Evolutionary conservation across 2,888 invertebrate genomes (phyloP).

Genomic region (Ariolimax columbianus): DNA sequence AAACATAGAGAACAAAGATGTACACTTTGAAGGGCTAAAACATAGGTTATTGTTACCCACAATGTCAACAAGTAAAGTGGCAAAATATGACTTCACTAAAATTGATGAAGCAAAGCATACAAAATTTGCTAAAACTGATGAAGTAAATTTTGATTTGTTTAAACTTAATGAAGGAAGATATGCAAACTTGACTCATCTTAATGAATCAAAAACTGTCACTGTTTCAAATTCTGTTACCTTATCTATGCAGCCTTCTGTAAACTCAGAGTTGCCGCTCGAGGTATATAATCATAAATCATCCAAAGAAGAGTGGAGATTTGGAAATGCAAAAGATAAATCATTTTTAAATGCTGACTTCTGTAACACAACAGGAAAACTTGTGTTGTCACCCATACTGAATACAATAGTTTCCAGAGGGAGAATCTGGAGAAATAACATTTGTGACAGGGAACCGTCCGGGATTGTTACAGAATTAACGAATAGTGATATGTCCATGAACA

Average conservation of each 20-base stretch:
- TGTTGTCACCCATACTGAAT: neutral
- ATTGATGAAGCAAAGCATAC: neutral
- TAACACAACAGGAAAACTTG: neutral
- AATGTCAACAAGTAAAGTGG: neutral
- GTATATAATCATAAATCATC: neutral
- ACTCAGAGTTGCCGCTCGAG: neutral
- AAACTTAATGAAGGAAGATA: no score
- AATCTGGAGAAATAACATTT: neutral
- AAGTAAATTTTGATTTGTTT: neutral
- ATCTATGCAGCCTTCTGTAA: neutral
- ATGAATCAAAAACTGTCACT: neutral
- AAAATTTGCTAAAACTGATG: neutral
- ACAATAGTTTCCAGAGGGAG: slow-evolving; percentile 11
- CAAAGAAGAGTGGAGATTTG: neutral
- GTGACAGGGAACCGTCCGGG: neutral
- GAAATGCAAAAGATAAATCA: neutral
- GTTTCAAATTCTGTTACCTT: neutral
- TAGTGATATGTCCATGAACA: neutral
- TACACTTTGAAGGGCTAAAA: neutral
- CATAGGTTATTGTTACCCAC: neutral
- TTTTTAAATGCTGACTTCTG: neutral
- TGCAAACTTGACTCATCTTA: no score
- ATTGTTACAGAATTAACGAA: neutral
- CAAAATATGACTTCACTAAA: neutral
- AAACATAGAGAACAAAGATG: neutral